Base-by-base conservation (phyloP, 1,140 invertebrate species). In the Platyura marginata region DNA sequence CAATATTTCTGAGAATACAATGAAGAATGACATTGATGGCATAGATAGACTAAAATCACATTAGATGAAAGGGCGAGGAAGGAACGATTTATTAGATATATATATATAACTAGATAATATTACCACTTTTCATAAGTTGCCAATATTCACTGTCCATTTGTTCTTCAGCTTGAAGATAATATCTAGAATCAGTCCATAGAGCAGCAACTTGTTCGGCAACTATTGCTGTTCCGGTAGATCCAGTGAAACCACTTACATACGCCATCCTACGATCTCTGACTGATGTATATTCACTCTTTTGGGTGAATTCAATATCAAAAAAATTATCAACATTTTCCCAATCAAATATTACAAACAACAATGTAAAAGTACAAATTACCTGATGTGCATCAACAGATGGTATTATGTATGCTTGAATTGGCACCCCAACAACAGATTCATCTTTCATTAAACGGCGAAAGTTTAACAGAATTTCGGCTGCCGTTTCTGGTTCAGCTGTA, bases 141-240 rank as follows among this genome's bases (percentile, higher is more conserved):
- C 80, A 83, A 15, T 62, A 60, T 15, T 63, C 48, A 15, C 15
- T 6, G 54, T 76, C 71, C 0, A 77, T 56, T 50, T 86, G 67
- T 19, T 65, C 49, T 35, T 63, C 50, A 9, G 81, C 81, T 66
- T 95, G 90, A 5, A 83, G 63, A 59, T 77, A 87, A 60, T 96
- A 96, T 33, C 92, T 63, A 1, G 88, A 89, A 66, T 95, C 92
- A 1, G 89, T 93, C 90, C 91, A 97, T 2, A 96, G 52, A 15
- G 82, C 69, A 2, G 90, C 90, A 40, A 79, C 54, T 4, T 68
- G 61, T 6, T 70, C 56, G 0, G 87, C 90, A 16, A 97, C 69
- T 32, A 96, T 64, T 0, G 83, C 85, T 2, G 79, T 84, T 10
- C 86, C 89, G 20, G 75, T 73, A 0, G 82, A 88, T 1, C 92